Evolutionary conservation across 2,797 vertebrate species (phyloP).

Genomic region (Artibeus jamaicensis): DNA sequence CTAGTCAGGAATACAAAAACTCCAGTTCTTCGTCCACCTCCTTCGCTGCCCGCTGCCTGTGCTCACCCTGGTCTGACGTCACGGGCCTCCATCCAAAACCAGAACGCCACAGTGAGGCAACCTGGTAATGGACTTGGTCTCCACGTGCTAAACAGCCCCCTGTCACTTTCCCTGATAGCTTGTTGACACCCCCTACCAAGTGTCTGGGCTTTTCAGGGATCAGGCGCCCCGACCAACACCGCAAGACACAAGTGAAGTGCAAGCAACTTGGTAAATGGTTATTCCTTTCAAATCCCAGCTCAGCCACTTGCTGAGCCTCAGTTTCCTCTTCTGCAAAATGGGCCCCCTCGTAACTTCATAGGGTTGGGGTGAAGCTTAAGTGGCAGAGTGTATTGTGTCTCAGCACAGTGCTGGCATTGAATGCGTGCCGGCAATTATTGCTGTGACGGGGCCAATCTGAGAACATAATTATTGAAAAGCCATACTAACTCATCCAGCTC

Average conservation of each 20-base stretch:
- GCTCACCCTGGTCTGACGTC: background rate
- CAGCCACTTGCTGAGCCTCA: background rate
- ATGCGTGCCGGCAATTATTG: background rate
- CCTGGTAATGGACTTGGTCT: background rate
- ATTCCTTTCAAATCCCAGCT: background rate
- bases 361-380: background rate
- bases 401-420: background rate
- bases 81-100: background rate
- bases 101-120: background rate
- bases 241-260: background rate
- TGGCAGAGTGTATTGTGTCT: background rate
- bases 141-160: background rate
- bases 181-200: background rate
- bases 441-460: background rate
- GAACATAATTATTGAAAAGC: background rate
- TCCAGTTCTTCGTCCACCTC: background rate
- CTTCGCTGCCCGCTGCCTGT: fast-evolving
- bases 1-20: background rate
- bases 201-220: background rate
- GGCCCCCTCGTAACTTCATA: background rate
- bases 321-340: background rate
- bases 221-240: fast-evolving
- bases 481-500: background rate
- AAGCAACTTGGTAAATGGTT: background rate
- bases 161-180: background rate